Evolutionary conservation across 2,888 invertebrate species (phyloP), one percentile per base, ranked within the genome.

Genomic region (Phasia obesa): DNA sequence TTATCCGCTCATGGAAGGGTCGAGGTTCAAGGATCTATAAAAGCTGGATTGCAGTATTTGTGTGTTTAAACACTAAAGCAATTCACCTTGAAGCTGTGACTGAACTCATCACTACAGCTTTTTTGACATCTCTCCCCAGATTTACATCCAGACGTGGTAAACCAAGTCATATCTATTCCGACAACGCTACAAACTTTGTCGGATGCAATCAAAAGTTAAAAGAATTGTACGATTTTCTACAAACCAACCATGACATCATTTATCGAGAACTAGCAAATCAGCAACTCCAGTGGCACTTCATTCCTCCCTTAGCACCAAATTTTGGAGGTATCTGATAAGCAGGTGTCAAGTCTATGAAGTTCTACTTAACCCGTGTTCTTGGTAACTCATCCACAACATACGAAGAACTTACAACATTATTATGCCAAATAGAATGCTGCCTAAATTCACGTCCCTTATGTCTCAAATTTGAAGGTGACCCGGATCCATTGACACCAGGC

Each of bases 291-390:
- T 91, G 89, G 89, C 85, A 88, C 38, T 91, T 90, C 62, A 88
- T 85, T 19, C 89, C 89, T 4, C 88, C 89, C 3, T 75, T 76
- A 25, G 85, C 88, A 4, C 88, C 89, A 1, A 88, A 90, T 67
- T 88, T 88, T 53, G 88, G 90, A 2, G 89, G 89, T 1, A 64
- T 89, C 4, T 90, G 89, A 88, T 89, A 90, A 75, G 87, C 88
- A 1, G 87, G 86, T 4, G 88, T 90, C 0, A n/a, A n/a, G n/a
- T n/a, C n/a, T n/a, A n/a, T n/a, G n/a, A n/a, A n/a, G n/a, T n/a
- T n/a, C n/a, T n/a, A n/a, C n/a, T n/a, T n/a, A n/a, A n/a, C n/a
- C n/a, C n/a, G n/a, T n/a, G n/a, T n/a, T n/a, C n/a, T n/a, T n/a
- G n/a, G n/a, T n/a, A n/a, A n/a, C n/a, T n/a, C n/a, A n/a, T n/a